A percentile compares a stretch with the other conserved stretches of the same genome.
Evolutionary conservation across 2,113 vertebrate species (phyloP).

Genomic region (Thymallus thymallus): DNA sequence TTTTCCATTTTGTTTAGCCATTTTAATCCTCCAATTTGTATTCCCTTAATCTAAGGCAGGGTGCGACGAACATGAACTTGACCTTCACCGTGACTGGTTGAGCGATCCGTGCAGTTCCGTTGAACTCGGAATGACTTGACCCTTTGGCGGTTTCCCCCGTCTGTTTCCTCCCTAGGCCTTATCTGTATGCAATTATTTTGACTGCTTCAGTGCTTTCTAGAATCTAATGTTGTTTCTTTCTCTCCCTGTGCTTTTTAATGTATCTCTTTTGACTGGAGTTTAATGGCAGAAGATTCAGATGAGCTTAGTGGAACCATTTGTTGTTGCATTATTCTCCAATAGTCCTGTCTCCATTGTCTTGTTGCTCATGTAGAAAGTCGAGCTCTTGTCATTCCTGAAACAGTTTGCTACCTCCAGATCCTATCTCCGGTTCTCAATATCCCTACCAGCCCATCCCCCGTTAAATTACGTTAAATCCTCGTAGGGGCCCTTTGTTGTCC

Average conservation of each 20-base stretch:
- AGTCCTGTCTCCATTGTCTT: neutral
- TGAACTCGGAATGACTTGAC: constrained; percentile 11
- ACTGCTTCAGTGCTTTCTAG: constrained; percentile 4
- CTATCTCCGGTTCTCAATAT: constrained; percentile 13
- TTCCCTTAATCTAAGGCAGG: neutral
- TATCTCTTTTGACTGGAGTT: constrained; percentile 5
- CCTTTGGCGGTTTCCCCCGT: neutral
- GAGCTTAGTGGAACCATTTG: neutral
- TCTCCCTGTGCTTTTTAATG: neutral
- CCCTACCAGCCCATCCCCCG: neutral
- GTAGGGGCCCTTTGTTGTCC: constrained; percentile 1
- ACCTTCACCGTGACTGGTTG: constrained; percentile 1
- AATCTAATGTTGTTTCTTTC: neutral
- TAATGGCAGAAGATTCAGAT: constrained; percentile 9
- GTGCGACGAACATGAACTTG: constrained; percentile 1
- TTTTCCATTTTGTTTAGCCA: constrained; percentile 13
- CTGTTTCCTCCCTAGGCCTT: constrained; percentile 4
- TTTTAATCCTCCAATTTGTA: constrained; percentile 17
- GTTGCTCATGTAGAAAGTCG: neutral
- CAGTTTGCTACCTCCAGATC: constrained; percentile 1
- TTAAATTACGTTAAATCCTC: too few relatives aligned
- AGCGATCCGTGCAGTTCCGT: neutral
- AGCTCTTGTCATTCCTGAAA: constrained; percentile 4
- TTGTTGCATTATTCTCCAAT: neutral
- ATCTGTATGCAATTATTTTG: constrained; percentile 13